Evolutionary conservation across 2,888 invertebrate genomes (phyloP).

Genomic region (Pachycephus smyrnensis): DNA sequence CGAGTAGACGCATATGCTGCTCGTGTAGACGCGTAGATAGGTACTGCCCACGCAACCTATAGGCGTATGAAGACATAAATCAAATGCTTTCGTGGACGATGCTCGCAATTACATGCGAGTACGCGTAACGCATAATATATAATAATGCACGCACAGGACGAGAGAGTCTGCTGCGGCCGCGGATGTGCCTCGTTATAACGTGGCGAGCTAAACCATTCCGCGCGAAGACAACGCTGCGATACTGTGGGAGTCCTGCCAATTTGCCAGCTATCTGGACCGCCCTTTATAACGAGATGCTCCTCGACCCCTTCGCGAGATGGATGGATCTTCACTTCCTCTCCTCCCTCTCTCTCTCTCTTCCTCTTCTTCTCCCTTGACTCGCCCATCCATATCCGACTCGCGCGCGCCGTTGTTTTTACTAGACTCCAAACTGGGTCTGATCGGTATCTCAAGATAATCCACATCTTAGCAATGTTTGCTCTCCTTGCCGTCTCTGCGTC

Average conservation of each 20-base stretch:
- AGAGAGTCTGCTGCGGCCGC: not conserved
- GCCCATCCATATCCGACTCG: not conserved
- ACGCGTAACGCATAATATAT: constrained; percentile 60
- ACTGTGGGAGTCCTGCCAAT: constrained; percentile 64
- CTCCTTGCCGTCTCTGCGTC: constrained; percentile 33
- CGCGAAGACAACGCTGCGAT: constrained; percentile 12
- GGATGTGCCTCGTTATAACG: constrained; percentile 53
- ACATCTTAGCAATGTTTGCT: constrained; percentile 41
- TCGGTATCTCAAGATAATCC: not conserved
- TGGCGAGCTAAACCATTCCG: constrained; percentile 12
- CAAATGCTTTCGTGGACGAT: constrained; percentile 62
- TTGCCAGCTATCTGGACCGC: constrained; percentile 60
- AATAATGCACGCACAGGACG: constrained; percentile 47
- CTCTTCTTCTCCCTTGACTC: not conserved
- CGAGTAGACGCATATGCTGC: constrained; percentile 2
- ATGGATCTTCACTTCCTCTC: not conserved
- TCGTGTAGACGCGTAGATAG: not conserved
- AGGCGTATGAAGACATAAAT: constrained; percentile 64
- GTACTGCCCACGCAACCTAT: not conserved
- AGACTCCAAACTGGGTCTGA: not conserved
- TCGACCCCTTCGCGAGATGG: constrained; percentile 1
- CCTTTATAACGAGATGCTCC: constrained; percentile 35
- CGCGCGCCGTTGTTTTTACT: not conserved
- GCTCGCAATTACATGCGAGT: constrained; percentile 64
- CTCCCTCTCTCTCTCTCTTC: not conserved